Evolutionary conservation across 2,888 invertebrate genomes (phyloP).

Genomic region (Biston stratarius): DNA sequence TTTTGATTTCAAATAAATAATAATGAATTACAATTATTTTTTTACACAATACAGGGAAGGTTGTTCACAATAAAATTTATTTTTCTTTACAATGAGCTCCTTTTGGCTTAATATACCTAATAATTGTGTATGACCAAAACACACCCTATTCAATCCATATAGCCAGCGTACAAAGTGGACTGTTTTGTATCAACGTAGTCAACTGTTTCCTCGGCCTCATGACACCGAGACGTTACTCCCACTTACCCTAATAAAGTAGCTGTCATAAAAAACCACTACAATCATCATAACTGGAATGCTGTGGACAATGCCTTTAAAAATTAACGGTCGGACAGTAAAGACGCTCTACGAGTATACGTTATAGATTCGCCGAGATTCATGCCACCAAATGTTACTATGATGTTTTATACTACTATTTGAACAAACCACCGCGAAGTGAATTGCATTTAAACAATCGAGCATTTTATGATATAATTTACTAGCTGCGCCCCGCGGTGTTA

Average conservation of each 20-base stretch:
- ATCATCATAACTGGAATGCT: constrained; percentile 78
- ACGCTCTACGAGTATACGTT: constrained; percentile 41
- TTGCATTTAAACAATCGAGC: background rate
- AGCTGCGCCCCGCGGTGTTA: too few relatives aligned
- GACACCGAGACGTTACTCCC: constrained; percentile 66
- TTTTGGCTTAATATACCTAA: too few relatives aligned
- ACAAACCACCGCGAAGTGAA: constrained; percentile 9
- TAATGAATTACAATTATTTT: too few relatives aligned
- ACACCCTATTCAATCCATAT: too few relatives aligned
- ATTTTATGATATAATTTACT: too few relatives aligned
- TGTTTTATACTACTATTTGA: constrained; percentile 19
- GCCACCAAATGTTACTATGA: constrained; percentile 15
- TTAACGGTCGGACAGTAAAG: constrained; percentile 60
- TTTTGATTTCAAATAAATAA: too few relatives aligned
- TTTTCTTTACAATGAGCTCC: too few relatives aligned
- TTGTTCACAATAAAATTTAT: too few relatives aligned
- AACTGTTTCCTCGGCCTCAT: constrained; percentile 41
- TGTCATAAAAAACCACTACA: constrained; percentile 82
- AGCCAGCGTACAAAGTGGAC: background rate
- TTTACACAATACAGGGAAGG: too few relatives aligned
- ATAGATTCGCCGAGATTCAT: constrained; percentile 44
- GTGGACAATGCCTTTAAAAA: constrained; percentile 70
- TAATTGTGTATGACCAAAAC: too few relatives aligned
- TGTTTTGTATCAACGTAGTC: constrained; percentile 4
- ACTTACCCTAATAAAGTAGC: constrained; percentile 79